A percentile compares a stretch with the other conserved stretches of the same genome.
Conservation (phyloP, 2,888 invertebrate species). For the Nezara viridula region DNA sequence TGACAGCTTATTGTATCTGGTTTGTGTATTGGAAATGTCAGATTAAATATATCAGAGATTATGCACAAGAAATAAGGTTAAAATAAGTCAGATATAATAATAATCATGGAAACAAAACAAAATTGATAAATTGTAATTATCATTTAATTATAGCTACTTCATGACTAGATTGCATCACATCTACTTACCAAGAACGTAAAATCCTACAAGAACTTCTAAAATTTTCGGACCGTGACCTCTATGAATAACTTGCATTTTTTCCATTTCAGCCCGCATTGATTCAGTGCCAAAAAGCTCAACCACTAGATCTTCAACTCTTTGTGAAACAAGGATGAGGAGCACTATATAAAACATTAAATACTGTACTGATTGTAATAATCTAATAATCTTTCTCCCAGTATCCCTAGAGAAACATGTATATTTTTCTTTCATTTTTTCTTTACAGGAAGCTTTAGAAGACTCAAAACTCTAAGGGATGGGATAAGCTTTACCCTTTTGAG, state of each 20-base stretch:
- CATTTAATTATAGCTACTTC: background rate
- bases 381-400: too few relatives aligned
- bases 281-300: slow-evolving; percentile 82
- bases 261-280: slow-evolving; percentile 75
- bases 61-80: too few relatives aligned
- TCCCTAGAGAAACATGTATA: too few relatives aligned
- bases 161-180: background rate
- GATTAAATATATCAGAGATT: too few relatives aligned
- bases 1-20: too few relatives aligned
- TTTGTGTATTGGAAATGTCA: too few relatives aligned
- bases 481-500: too few relatives aligned
- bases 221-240: slow-evolving; percentile 89
- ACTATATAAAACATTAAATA: slow-evolving; percentile 72
- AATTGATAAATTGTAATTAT: background rate
- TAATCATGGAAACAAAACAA: background rate
- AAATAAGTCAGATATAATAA: background rate
- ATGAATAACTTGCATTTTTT: slow-evolving; percentile 78
- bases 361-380: background rate
- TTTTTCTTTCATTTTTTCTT: background rate
- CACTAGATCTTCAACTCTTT: slow-evolving; percentile 85
- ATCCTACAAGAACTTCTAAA: slow-evolving; percentile 84
- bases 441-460: too few relatives aligned
- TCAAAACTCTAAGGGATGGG: too few relatives aligned
- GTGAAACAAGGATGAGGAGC: slow-evolving; percentile 91
- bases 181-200: slow-evolving; percentile 84